Conservation (phyloP, 2,888 invertebrate species). For the Abrostola tripartita region DNA sequence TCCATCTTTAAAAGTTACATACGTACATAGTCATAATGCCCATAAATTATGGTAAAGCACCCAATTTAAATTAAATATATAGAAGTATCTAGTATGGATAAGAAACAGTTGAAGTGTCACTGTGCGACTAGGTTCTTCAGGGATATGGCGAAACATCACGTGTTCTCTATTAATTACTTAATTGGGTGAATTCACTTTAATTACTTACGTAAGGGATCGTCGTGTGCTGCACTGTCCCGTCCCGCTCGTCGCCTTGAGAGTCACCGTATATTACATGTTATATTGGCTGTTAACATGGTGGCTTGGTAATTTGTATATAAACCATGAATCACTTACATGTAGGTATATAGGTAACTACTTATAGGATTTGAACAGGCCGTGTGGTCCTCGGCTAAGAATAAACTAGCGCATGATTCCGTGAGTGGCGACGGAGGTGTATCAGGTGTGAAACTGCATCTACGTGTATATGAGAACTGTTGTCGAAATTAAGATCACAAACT, state of each 20-base stretch:
- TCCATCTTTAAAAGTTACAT: too few relatives aligned
- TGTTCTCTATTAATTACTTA: slow-evolving; percentile 55
- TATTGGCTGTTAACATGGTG: slow-evolving; percentile 1
- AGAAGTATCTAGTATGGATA: too few relatives aligned
- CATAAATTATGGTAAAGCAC: too few relatives aligned
- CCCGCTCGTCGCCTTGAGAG: not conserved
- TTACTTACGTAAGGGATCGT: slow-evolving; percentile 50
- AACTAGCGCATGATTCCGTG: slow-evolving; percentile 17
- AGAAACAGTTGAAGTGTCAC: too few relatives aligned
- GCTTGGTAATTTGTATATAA: slow-evolving; percentile 9
- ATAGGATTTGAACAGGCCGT: slow-evolving; percentile 42
- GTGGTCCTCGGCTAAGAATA: slow-evolving; percentile 46
- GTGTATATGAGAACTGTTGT: not conserved
- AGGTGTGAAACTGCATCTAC: slow-evolving; percentile 8
- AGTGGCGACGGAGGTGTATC: slow-evolving; percentile 16
- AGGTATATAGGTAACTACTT: slow-evolving; percentile 17
- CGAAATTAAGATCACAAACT: too few relatives aligned
- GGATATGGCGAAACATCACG: slow-evolving; percentile 28
- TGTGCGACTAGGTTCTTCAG: slow-evolving; percentile 16
- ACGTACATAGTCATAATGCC: too few relatives aligned
- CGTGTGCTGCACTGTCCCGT: slow-evolving; percentile 23
- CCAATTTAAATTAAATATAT: too few relatives aligned
- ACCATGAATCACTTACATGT: slow-evolving; percentile 8
- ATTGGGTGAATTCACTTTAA: slow-evolving; percentile 52
- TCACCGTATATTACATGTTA: not conserved